These are phyloP conservation scores for Muntiacus muntjak DNA, from an alignment of 2,113 vertebrate genomes.

Conservation along the genomic window DNA sequence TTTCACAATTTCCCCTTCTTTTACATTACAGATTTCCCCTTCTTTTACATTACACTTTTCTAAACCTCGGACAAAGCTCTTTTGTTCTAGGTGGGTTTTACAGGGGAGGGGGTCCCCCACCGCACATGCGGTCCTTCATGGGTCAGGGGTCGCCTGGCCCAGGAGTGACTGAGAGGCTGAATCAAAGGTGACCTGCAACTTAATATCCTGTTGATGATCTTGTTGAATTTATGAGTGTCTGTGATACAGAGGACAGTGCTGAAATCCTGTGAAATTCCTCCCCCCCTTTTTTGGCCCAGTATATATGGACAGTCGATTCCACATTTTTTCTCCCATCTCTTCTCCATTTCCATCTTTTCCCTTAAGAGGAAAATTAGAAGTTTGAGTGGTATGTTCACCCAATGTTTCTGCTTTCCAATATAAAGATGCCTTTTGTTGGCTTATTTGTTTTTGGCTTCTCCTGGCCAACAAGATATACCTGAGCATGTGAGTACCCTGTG, in stretches of 20 bases:
- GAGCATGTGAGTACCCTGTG: neutral
- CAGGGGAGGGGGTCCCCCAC: conserved; percentile 77
- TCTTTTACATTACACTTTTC: conserved; percentile 65
- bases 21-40: conserved; percentile 69
- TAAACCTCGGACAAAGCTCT: conserved; percentile 79
- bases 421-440: neutral
- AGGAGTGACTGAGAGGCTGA: conserved; percentile 86
- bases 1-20: conserved; percentile 77
- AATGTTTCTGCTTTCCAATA: neutral
- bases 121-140: conserved; percentile 88
- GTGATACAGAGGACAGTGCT: conserved; percentile 67
- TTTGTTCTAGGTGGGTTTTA: conserved; percentile 86
- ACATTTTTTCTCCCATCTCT: neutral
- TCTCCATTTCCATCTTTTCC: neutral
- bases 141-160: conserved; percentile 91
- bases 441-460: neutral
- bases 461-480: neutral
- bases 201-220: conserved; percentile 91
- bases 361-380: neutral
- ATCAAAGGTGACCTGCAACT: conserved; percentile 87
- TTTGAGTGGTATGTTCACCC: neutral
- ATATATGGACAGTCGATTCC: neutral
- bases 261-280: conserved; percentile 47
- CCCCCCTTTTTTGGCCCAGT: neutral
- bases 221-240: conserved; percentile 86